A percentile compares a stretch with the other conserved stretches of the same genome.
Conservation (phyloP, 2,888 invertebrate species). For the Chromoteleia sp. region DNA sequence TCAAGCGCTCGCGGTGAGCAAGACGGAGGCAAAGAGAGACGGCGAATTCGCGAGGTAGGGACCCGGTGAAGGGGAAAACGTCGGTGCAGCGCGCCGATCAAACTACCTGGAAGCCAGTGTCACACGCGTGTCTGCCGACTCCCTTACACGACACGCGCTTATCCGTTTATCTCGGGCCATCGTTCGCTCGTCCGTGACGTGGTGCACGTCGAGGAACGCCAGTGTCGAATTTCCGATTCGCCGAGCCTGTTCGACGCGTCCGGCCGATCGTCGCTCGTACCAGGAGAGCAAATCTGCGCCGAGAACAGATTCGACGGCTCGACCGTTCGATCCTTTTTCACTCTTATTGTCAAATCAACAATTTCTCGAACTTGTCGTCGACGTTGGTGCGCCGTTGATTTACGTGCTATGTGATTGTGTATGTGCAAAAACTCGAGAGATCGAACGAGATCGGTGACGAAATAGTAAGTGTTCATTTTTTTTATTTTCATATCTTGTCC, state of each 20-base stretch:
- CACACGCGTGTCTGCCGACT: slow-evolving; percentile 80
- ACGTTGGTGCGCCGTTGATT: slow-evolving; percentile 23
- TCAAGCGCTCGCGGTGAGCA: slow-evolving; percentile 49
- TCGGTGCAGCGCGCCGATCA: slow-evolving; percentile 76
- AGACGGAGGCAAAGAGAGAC: slow-evolving; percentile 29
- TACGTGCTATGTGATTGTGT: slow-evolving; percentile 48
- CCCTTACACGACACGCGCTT: slow-evolving; percentile 74
- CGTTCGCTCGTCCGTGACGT: slow-evolving; percentile 7
- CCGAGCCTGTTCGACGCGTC: too few species aligned
- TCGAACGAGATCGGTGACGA: slow-evolving; percentile 13
- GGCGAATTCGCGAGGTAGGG: slow-evolving; percentile 71
- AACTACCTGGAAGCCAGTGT: slow-evolving; percentile 80
- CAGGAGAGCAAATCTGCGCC: too few species aligned
- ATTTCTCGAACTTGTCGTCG: too few species aligned
- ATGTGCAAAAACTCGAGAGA: slow-evolving; percentile 16
- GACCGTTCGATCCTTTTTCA: too few species aligned
- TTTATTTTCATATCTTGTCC: slow-evolving; percentile 18
- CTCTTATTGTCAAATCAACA: too few species aligned
- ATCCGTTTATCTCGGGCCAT: slow-evolving; percentile 42
- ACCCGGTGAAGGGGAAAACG: slow-evolving; percentile 79
- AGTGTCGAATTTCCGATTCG: slow-evolving; percentile 8
- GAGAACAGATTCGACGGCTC: too few species aligned
- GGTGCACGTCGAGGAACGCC: neutral
- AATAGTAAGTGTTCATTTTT: slow-evolving; percentile 38
- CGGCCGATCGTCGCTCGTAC: too few species aligned